Percentiles rank a stretch among this genome's conserved stretches.
These are phyloP conservation scores for Terrapene triunguis DNA, from an alignment of 2,113 vertebrate species.

Conservation along the genomic window DNA sequence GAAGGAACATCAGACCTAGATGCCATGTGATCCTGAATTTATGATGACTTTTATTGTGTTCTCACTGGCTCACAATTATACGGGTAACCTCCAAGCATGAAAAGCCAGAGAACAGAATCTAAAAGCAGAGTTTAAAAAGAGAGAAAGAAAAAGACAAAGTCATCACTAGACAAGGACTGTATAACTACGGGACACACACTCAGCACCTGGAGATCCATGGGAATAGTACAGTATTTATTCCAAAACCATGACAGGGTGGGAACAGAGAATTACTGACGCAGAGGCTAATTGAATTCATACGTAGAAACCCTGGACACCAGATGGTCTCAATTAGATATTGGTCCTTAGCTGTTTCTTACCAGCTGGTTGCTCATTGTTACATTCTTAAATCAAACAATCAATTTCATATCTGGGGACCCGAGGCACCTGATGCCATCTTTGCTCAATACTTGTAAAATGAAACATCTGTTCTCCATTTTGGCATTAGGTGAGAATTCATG, in stretches of 20 bases:
- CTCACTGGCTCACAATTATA: not conserved
- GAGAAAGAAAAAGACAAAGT: conserved; percentile 50
- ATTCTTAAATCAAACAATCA: conserved; percentile 60
- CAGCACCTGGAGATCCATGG: conserved; percentile 70
- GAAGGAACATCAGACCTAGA: not conserved
- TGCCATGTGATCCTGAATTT: not conserved
- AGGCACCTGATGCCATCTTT: not conserved
- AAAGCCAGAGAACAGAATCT: conserved; percentile 34
- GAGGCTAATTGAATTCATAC: conserved; percentile 66
- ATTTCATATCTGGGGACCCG: conserved; percentile 60
- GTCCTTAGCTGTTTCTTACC: conserved; percentile 30
- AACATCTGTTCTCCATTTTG: conserved; percentile 38
- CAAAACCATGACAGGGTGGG: conserved; percentile 72
- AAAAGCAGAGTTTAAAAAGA: conserved; percentile 44
- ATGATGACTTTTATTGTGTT: not conserved
- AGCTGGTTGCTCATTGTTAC: conserved; percentile 51
- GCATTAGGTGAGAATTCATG: not conserved
- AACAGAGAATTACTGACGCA: conserved; percentile 62
- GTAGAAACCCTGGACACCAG: conserved; percentile 65
- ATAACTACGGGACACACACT: conserved; percentile 67
- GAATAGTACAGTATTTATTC: conserved; percentile 71
- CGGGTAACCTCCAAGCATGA: conserved; percentile 12
- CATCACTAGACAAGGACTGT: conserved; percentile 67
- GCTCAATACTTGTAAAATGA: not conserved
- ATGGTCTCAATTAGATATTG: conserved; percentile 65